Evolutionary conservation across 2,797 vertebrate species (phyloP).

Genomic region (Enteromius paludinosus): DNA sequence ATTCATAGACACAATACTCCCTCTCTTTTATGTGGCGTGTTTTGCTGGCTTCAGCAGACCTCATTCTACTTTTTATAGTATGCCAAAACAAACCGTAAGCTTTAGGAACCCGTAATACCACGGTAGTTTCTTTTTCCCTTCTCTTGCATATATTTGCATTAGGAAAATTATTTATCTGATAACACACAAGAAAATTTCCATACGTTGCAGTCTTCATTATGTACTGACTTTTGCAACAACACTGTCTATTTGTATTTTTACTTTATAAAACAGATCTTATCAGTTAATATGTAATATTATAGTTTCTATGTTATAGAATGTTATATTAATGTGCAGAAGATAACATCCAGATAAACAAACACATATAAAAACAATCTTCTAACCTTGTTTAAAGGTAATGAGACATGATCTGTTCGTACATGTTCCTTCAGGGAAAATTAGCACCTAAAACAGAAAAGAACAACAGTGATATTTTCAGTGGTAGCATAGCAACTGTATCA

Average conservation of each 20-base stretch:
- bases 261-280: background rate
- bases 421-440: conserved; percentile 97
- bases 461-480: conserved; percentile 1
- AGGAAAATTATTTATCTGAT: background rate
- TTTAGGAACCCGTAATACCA: background rate
- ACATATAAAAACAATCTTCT: conserved; percentile 48
- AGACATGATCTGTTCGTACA: conserved; percentile 98
- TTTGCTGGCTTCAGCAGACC: conserved; percentile 16
- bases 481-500: background rate
- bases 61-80: background rate
- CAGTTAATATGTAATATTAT: background rate
- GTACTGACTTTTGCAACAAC: background rate
- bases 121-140: background rate
- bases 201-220: background rate
- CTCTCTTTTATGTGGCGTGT: conserved; percentile 1
- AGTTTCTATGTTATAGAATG: background rate
- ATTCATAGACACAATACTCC: background rate
- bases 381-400: conserved; percentile 98
- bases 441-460: conserved; percentile 75
- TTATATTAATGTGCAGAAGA: background rate
- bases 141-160: conserved; percentile 36
- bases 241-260: background rate
- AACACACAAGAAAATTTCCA: background rate
- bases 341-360: background rate
- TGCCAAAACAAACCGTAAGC: background rate